These are phyloP conservation scores for Nysson spinosus DNA, from an alignment of 2,888 invertebrate species.

Conservation along the genomic window DNA sequence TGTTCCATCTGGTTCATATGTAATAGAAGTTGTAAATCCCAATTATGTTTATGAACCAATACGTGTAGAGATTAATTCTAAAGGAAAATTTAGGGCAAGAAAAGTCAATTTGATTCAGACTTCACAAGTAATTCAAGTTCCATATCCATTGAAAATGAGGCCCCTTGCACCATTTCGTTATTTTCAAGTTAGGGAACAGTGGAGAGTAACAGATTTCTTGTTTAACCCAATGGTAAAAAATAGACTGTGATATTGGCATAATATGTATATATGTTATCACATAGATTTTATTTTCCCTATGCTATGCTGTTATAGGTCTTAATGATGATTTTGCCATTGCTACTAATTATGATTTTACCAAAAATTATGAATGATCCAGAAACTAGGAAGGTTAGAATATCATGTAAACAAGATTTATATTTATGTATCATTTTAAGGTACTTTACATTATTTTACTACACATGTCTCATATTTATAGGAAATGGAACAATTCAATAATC, in stretches of 20 bases:
- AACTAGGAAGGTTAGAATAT: conserved; percentile 86
- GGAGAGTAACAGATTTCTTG: conserved; percentile 97
- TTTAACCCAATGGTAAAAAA: conserved; percentile 92
- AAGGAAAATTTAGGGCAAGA: conserved; percentile 96
- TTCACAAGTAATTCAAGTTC: conserved; percentile 91
- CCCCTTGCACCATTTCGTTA: conserved; percentile 89
- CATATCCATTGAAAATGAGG: conserved; percentile 95
- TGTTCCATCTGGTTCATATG: conserved; percentile 94
- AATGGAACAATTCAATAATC: conserved; percentile 92
- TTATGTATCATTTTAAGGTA: conserved; percentile 16
- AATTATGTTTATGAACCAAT: conserved; percentile 95
- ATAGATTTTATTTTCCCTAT: background rate
- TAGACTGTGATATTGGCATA: background rate
- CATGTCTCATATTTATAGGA: conserved; percentile 78
- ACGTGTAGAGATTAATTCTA: conserved; percentile 97
- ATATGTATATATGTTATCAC: background rate
- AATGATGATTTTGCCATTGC: conserved; percentile 96
- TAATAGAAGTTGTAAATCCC: conserved; percentile 94
- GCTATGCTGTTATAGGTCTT: conserved; percentile 81
- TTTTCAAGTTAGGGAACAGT: conserved; percentile 97
- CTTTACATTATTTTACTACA: background rate
- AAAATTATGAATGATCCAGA: conserved; percentile 99
- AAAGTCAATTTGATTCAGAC: conserved; percentile 97
- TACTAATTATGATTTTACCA: conserved; percentile 94
- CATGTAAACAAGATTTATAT: background rate